A percentile compares a stretch with the other conserved stretches of the same genome.
Evolutionary conservation across 2,113 vertebrate species (phyloP).

Genomic region (Pseudolaguvia tuberculata): DNA sequence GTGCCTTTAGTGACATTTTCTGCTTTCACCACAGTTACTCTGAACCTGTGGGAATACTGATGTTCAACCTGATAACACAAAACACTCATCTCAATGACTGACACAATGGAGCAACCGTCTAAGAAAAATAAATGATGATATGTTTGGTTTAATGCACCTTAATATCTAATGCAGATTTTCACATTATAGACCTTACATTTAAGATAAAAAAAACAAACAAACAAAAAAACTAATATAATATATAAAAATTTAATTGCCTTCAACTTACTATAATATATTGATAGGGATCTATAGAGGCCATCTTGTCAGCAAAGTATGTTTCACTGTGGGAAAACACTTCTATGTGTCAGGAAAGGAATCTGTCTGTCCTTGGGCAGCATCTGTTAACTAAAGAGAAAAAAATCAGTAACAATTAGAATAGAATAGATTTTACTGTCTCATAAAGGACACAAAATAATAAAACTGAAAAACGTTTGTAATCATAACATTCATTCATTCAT

Average conservation of each 20-base stretch:
- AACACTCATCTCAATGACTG: constrained; percentile 3
- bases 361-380: constrained; percentile 27
- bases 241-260: not conserved
- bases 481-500: too few relatives aligned
- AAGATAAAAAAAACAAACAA: too few relatives aligned
- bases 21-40: constrained; percentile 79
- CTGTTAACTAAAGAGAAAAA: constrained; percentile 26
- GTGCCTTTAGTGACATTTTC: constrained; percentile 92
- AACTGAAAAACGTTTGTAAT: too few relatives aligned
- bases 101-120: not conserved
- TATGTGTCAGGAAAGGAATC: constrained; percentile 29
- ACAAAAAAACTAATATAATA: too few relatives aligned
- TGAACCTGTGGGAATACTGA: constrained; percentile 89
- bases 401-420: not conserved
- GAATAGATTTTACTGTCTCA: too few relatives aligned
- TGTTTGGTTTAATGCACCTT: not conserved
- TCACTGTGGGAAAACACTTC: constrained; percentile 18
- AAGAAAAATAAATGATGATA: not conserved
- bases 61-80: constrained; percentile 83
- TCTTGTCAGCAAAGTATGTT: constrained; percentile 52
- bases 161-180: not conserved
- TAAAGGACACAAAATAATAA: too few relatives aligned
- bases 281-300: constrained; percentile 85
- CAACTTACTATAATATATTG: constrained; percentile 89
- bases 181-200: too few relatives aligned